Base-by-base conservation (phyloP, 2,797 vertebrate genomes). In the Moxostoma hubbsi region DNA sequence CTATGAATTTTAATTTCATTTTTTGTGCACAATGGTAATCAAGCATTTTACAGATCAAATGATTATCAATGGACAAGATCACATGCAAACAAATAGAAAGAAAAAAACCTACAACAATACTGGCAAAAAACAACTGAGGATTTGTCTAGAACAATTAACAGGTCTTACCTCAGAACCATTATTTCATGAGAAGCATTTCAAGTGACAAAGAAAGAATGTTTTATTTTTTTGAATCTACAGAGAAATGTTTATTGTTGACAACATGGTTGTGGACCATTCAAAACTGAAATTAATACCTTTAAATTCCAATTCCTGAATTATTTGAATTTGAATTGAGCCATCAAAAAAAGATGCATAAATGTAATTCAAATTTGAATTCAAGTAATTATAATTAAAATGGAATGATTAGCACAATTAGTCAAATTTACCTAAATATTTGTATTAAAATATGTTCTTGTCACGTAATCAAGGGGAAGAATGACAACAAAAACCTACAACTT, bases 121-220 rank as follows among this genome's bases (percentile, higher is more conserved):
- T 59, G 74, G 6, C 64, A 61, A 18, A 76, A 7, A 18, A 83
- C 46, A 83, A 70, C 6, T 15, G 73, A 16, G 62, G n/a, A 72
- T 66, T 15, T 36, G 64, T 10, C 63, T 18, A 18, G 46, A 74
- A 49, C 63, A 9, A 15, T 11, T 61, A 50, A 80, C 8, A 64
- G 13, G 49, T 91, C 96, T 98, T 97, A 97, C 96, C 96, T 98
- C 92, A 88, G 85, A 76, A 90, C 88, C 90, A 88, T 43, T 0
- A 88, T 88, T 86, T 92, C 94, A 96, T 91, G 87, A 94, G 88
- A 93, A 84, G 96, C 95, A 92, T 92, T 90, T 90, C 87, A 84
- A 90, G 36, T 2, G 36, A 36, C 36, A 36, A 36, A 36, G 4
- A 36, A 36, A 93, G 86, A 65, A 78, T 51, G 51, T 63, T 87